A percentile compares a stretch with the other conserved stretches of the same genome.
These are phyloP conservation scores for Stomorhina lunata DNA, from an alignment of 2,888 invertebrate species.

Conservation along the genomic window DNA sequence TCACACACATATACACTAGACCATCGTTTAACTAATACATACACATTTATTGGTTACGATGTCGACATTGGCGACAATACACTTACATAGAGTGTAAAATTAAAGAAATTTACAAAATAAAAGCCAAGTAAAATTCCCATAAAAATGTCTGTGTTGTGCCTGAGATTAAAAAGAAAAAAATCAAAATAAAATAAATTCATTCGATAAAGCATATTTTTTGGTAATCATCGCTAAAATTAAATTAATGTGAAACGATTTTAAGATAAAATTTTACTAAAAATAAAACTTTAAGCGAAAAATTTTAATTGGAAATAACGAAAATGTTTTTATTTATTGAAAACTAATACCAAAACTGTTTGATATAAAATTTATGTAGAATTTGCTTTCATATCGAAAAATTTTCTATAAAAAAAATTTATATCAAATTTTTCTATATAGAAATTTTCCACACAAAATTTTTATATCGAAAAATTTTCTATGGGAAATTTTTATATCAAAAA, in stretches of 20 bases:
- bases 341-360: too few species aligned
- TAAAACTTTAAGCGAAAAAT: not conserved
- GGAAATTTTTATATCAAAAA: too few species aligned
- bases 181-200: not conserved
- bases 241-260: not conserved
- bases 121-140: conserved; percentile 4
- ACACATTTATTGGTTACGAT: not conserved
- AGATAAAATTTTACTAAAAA: not conserved
- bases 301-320: too few species aligned
- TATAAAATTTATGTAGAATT: too few species aligned
- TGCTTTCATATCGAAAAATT: too few species aligned
- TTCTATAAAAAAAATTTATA: too few species aligned
- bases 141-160: conserved; percentile 14
- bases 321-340: too few species aligned
- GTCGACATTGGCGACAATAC: conserved; percentile 6
- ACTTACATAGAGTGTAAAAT: conserved; percentile 6
- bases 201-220: conserved; percentile 7
- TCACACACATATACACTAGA: not conserved
- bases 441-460: too few species aligned
- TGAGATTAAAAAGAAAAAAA: not conserved
- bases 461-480: too few species aligned
- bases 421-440: too few species aligned
- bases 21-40: not conserved
- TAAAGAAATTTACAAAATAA: not conserved
- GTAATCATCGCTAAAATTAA: conserved; percentile 36